Evolutionary conservation across 1,140 invertebrate genomes (phyloP), one percentile per base, ranked within the genome.

Genomic region (Drosophila funebris): DNA sequence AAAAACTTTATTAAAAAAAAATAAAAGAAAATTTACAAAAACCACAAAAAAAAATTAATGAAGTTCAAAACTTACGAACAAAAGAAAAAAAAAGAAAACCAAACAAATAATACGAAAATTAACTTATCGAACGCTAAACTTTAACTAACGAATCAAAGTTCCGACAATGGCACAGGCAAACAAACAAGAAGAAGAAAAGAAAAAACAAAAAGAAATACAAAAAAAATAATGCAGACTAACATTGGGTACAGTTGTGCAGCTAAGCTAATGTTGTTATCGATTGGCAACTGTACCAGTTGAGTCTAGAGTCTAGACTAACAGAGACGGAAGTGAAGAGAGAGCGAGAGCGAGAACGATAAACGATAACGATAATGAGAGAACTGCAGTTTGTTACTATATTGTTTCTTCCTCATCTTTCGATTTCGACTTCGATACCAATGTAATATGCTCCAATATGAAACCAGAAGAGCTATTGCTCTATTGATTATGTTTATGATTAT

Each of bases 11-110:
- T 22, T 22, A 53, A 27, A 76, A 60, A 61, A 46, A 62, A 64
- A 73, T 61, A 46, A 36, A 76, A 78, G 67, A 54, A 46, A 84
- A 73, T 57, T 58, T 72, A 72, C 31, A 57, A 67, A 58, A 48
- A 27, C 20, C 36, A 63, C 3, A 64, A 64, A 64, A 75, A 74
- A 73, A 85, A 64, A 69, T 36, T 66, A 66, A 73, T 74, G 63
- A 83, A 44, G 27, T 63, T 71, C 29, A 71, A 36, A 74, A 76
- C 67, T 83, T 84, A 84, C 75, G 80, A 83, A n/a, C n/a, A n/a
- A 63, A 70, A 48, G 9, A 24, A 52, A 57, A 46, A 44, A 13
- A 39, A 56, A 18, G n/a, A n/a, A n/a, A n/a, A n/a, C n/a, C n/a
- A n/a, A 24, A 27, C 18, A 61, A 60, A 44, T 61, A 60, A 61